Evolutionary conservation across 1,140 invertebrate species (phyloP).

Genomic region (Chymomyza costata): DNA sequence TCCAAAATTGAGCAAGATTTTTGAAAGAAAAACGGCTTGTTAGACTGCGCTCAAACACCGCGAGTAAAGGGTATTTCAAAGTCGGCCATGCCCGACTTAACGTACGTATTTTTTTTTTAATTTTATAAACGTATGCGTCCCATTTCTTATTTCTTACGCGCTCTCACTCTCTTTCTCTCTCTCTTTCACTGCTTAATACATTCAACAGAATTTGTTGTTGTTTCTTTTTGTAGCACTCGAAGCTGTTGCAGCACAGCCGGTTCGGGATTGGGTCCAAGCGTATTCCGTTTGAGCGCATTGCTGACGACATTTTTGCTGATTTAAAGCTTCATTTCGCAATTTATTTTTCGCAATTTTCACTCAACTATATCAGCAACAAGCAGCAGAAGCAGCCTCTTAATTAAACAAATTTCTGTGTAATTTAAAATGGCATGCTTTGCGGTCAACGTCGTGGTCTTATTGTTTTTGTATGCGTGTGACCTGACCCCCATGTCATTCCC

Average conservation of each 20-base stretch:
- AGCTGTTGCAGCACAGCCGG: conserved; percentile 9
- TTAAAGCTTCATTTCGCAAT: conserved; percentile 52
- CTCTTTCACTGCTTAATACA: not conserved
- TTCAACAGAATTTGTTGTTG: conserved; percentile 71
- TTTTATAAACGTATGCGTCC: conserved; percentile 50
- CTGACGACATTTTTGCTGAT: conserved; percentile 45
- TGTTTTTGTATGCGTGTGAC: not conserved
- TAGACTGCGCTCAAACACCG: no score
- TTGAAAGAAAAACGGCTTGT: no score
- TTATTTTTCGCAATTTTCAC: conserved; percentile 53
- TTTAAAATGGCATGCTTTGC: conserved; percentile 57
- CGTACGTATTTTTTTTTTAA: conserved; percentile 47
- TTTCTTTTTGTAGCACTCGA: conserved; percentile 60
- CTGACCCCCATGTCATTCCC: no score
- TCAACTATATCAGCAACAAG: conserved; percentile 23
- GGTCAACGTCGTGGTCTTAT: conserved; percentile 2
- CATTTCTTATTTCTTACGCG: conserved; percentile 46
- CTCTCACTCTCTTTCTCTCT: conserved; percentile 35
- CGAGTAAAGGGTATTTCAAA: no score
- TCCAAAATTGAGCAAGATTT: no score
- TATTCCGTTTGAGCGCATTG: conserved; percentile 4
- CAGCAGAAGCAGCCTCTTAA: conserved; percentile 46
- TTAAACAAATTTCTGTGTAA: conserved; percentile 65
- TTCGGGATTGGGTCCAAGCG: not conserved
- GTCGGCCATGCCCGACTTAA: no score